A percentile compares a stretch with the other conserved stretches of the same genome.
Evolutionary conservation across 1,140 invertebrate species (phyloP).

Genomic region (Bombus haemorrhoidalis): DNA sequence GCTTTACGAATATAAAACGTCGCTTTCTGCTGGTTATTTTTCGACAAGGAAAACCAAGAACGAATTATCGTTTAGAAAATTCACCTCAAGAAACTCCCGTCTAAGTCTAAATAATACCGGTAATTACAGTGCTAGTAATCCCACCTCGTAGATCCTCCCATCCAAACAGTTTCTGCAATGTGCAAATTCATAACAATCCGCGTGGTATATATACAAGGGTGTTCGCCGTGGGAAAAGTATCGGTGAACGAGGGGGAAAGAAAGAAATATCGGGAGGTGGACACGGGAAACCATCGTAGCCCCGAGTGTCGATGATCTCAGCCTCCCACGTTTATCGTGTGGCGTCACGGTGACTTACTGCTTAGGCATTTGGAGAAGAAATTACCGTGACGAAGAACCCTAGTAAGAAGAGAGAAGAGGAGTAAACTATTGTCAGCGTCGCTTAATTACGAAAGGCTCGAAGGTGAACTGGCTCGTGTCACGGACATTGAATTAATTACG

Average conservation of each 20-base stretch:
- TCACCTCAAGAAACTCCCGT: too few relatives aligned
- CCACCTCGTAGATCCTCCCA: not conserved
- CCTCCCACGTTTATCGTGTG: constrained; percentile 15
- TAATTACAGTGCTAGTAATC: too few relatives aligned
- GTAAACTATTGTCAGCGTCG: not conserved
- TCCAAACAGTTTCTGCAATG: not conserved
- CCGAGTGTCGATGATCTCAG: constrained; percentile 68
- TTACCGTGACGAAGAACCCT: constrained; percentile 31
- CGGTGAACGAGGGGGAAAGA: not conserved
- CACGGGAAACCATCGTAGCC: constrained; percentile 38
- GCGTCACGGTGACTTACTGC: constrained; percentile 56
- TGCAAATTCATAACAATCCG: not conserved
- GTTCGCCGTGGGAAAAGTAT: too few relatives aligned
- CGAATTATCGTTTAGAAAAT: too few relatives aligned
- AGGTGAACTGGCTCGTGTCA: constrained; percentile 56
- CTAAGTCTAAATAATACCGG: not conserved
- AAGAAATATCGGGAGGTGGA: not conserved
- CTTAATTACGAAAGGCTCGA: constrained; percentile 60
- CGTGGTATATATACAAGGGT: too few relatives aligned
- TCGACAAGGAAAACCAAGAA: too few relatives aligned
- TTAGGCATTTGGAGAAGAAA: constrained; percentile 60
- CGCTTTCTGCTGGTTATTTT: too few relatives aligned
- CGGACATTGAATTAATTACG: constrained; percentile 55
- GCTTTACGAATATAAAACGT: too few relatives aligned
- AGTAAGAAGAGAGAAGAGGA: not conserved